Base-by-base conservation (phyloP, 1,140 invertebrate genomes). In the Teleopsis dalmanni region DNA sequence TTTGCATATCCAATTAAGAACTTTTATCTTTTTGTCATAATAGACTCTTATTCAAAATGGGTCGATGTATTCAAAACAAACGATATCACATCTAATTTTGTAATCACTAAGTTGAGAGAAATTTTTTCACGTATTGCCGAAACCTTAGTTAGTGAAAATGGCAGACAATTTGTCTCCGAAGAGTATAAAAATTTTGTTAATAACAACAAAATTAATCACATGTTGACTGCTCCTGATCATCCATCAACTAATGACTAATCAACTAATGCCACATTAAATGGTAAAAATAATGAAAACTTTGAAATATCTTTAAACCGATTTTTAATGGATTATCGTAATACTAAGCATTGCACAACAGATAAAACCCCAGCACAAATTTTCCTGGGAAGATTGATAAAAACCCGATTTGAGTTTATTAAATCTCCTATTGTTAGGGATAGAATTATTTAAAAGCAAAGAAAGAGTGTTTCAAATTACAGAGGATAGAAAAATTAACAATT, bases 301-400 rank as follows among this genome's bases (percentile, higher is more conserved):
- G 35, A 37, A 11, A 18, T 16, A 11, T 7, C 27, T 9, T 6
- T 44, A 5, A 11, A 11, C 4, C 41, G 26, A 44, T 44, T 44
- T 44, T 44, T 44, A 26, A 5, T 27, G 5, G 41, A 44, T 29
- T 44, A 44, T 16, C 41, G 41, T 14, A 27, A 7, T 9, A 44
- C 41, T 14, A 46, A 46, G 21, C 44, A 46, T 35, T 33, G 44
- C 31, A 34, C 44, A 18, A 46, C 31, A 8, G 31, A 34, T 10
- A 29, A 46, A 46, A 33, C 27, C 14, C 44, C 44, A 14, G 27
- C 27, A 21, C 14, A 46, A 34, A 7, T 46, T 19, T 33, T 46
- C 14, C n/a, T 46, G 9, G 31, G 31, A 21, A 31, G 27, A 34
- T n/a, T 13, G 14, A 6, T 44, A 11, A 25, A 60, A 70, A 45